phyloP scores from a whole-genome alignment of 2,797 vertebrate species.

The Chelidonichthys spinosus region DNA sequence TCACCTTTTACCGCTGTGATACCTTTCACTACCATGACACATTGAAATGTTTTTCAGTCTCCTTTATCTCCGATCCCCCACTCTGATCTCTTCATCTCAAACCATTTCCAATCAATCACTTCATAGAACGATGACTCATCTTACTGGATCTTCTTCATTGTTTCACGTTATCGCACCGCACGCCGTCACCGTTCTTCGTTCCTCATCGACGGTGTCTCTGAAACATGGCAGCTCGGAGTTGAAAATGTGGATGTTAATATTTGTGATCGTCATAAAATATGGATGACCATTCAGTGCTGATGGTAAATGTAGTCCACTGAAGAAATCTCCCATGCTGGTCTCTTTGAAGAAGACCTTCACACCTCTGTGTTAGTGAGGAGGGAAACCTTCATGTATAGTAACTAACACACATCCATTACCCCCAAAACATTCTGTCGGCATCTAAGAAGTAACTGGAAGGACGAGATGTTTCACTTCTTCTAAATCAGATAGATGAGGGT shows the following conservation, averaged over 20 bases:
- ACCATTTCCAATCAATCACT: slow-evolving; percentile 8
- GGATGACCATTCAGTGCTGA: too few relatives aligned
- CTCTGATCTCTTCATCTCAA: background rate
- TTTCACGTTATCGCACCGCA: background rate
- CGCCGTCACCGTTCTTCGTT: background rate
- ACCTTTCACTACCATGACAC: background rate
- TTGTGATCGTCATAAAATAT: too few relatives aligned
- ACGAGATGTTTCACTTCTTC: too few relatives aligned
- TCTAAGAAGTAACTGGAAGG: too few relatives aligned
- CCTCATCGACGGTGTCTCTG: background rate
- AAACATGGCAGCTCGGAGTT: background rate
- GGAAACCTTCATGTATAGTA: too few relatives aligned
- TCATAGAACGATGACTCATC: background rate
- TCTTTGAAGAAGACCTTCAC: too few relatives aligned
- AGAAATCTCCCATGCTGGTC: too few relatives aligned
- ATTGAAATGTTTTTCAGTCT: background rate
- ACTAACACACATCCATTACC: too few relatives aligned
- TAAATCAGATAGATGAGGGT: too few relatives aligned
- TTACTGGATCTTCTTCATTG: slow-evolving; percentile 1
- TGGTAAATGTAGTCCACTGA: too few relatives aligned
- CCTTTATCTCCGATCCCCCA: background rate
- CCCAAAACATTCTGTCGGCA: too few relatives aligned
- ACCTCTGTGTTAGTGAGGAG: too few relatives aligned
- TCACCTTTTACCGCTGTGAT: slow-evolving; percentile 12
- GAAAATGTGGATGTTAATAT: background rate